phyloP scores from a whole-genome alignment of 2,113 vertebrate species.

The Tricholaema leucomelas region DNA sequence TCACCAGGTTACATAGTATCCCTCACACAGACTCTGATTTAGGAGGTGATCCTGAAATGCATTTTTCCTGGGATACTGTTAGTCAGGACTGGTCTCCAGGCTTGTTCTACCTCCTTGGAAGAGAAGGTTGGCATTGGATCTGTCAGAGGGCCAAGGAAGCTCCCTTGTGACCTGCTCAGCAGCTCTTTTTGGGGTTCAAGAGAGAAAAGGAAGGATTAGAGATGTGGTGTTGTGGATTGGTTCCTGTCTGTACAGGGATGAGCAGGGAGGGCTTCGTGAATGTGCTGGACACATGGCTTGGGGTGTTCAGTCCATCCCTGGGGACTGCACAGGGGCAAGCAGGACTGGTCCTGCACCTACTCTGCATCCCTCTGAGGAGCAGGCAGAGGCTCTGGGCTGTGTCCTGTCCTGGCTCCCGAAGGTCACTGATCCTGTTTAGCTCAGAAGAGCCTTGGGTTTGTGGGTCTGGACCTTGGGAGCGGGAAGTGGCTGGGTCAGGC shows the following conservation, averaged over 20 bases:
- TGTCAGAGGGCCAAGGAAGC: rapidly evolving
- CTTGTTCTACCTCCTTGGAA: neutral
- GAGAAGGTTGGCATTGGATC: rapidly evolving
- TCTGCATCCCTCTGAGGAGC: rapidly evolving
- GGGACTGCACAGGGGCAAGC: rapidly evolving
- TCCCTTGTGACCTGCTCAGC: neutral
- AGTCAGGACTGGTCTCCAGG: neutral
- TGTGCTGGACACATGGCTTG: rapidly evolving
- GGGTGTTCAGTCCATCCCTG: neutral
- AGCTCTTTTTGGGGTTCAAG: neutral
- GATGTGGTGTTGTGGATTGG: neutral
- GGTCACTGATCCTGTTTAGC: neutral
- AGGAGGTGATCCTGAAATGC: neutral
- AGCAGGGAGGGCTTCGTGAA: neutral
- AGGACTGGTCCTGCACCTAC: neutral
- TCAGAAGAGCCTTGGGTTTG: neutral
- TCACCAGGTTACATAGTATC: neutral
- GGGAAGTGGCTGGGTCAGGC: neutral
- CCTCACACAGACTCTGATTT: rapidly evolving
- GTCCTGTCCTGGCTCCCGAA: neutral
- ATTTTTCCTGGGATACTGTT: neutral
- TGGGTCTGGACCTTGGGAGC: neutral
- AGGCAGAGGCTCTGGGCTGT: rapidly evolving
- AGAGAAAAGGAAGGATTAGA: neutral
- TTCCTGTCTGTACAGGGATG: rapidly evolving